Evolutionary conservation across 2,888 invertebrate genomes (phyloP).

Genomic region (Tillus elongatus): DNA sequence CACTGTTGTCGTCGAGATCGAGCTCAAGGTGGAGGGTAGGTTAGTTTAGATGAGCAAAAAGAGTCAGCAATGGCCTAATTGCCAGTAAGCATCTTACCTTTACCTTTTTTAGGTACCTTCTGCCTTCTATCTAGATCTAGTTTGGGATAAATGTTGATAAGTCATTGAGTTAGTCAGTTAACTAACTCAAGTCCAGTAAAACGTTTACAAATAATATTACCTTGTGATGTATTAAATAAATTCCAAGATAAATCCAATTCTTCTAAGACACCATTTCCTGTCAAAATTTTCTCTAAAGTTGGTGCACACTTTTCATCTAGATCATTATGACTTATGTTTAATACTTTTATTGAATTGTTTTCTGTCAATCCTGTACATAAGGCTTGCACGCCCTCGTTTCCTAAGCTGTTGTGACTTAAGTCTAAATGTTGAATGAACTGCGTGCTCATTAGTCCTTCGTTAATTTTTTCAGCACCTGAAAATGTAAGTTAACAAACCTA

Average conservation of each 20-base stretch:
- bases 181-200: no score
- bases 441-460: conserved; percentile 33
- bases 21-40: no score
- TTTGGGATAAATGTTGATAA: no score
- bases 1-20: no score
- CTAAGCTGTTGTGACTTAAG: conserved; percentile 42
- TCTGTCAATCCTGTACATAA: conserved; percentile 34
- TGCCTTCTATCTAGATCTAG: no score
- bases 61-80: no score
- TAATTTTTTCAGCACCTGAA: conserved; percentile 36
- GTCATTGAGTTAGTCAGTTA: no score
- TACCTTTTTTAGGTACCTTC: no score
- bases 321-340: conserved; percentile 46
- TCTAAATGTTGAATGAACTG: conserved; percentile 35
- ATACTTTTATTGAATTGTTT: conserved; percentile 33
- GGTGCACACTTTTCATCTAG: conserved; percentile 40
- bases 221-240: conserved; percentile 38
- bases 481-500: no score
- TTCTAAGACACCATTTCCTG: conserved; percentile 39
- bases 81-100: no score
- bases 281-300: conserved; percentile 37
- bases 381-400: conserved; percentile 38
- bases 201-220: no score
- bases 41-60: no score
- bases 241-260: conserved; percentile 48